Evolutionary conservation across 2,113 vertebrate genomes (phyloP).

Genomic region (Scatophagus argus): DNA sequence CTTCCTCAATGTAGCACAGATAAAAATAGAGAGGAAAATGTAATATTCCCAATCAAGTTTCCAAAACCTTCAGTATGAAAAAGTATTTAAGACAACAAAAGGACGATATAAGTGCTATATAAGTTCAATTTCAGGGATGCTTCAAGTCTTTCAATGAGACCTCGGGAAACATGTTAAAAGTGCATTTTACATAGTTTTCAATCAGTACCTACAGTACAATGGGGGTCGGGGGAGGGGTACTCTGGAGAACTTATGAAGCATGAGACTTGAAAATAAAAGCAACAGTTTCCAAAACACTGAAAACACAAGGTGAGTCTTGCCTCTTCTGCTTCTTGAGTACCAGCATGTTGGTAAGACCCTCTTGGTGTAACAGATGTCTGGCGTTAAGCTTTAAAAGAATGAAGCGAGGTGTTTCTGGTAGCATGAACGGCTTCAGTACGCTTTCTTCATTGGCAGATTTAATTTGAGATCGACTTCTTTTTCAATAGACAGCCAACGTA

Average conservation of each 20-base stretch:
- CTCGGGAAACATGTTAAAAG: constrained; percentile 80
- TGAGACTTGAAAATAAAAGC: constrained; percentile 57
- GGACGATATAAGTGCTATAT: constrained; percentile 82
- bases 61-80: constrained; percentile 53
- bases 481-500: constrained; percentile 43
- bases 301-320: constrained; percentile 66
- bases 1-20: constrained; percentile 50
- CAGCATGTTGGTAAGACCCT: constrained; percentile 54
- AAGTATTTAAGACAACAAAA: constrained; percentile 70
- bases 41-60: constrained; percentile 63
- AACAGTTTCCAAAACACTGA: constrained; percentile 68
- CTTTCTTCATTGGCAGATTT: constrained; percentile 54
- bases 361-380: constrained; percentile 37
- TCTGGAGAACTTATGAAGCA: constrained; percentile 37
- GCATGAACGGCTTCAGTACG: constrained; percentile 28
- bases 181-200: constrained; percentile 77
- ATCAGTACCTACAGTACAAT: constrained; percentile 65
- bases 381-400: constrained; percentile 30
- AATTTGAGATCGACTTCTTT: constrained; percentile 54
- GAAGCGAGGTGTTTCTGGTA: constrained; percentile 22
- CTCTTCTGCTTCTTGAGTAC: constrained; percentile 49
- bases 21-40: constrained; percentile 36
- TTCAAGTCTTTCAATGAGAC: constrained; percentile 77
- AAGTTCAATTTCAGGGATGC: constrained; percentile 72
- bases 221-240: background rate